phyloP scores from a whole-genome alignment of 2,888 invertebrate genomes.

The Lochmaea crataegi region DNA sequence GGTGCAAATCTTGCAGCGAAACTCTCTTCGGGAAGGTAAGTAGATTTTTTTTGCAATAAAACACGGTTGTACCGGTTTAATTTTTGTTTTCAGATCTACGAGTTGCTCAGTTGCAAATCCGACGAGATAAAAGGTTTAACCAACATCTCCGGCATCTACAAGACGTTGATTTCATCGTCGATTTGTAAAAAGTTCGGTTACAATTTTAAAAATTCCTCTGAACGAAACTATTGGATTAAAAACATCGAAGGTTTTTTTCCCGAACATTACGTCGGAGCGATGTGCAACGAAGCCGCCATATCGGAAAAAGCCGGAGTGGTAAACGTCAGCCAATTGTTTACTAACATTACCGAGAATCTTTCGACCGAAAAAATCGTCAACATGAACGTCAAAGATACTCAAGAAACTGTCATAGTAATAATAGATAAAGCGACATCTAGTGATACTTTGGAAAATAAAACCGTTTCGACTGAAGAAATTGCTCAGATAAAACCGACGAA shows the following conservation, averaged over 20 bases:
- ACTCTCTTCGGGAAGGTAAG: conserved; percentile 69
- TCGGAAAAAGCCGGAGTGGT: conserved; percentile 74
- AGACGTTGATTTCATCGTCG: conserved; percentile 72
- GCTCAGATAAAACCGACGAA: conserved; percentile 64
- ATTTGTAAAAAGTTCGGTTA: conserved; percentile 73
- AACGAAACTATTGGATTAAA: conserved; percentile 1
- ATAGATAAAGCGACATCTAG: neutral
- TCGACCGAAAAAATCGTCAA: conserved; percentile 47
- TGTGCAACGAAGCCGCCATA: conserved; percentile 81
- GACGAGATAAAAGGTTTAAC: conserved; percentile 72
- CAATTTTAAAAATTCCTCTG: conserved; percentile 67
- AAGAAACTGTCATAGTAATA: neutral
- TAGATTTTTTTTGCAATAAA: neutral
- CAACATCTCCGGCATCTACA: conserved; percentile 70
- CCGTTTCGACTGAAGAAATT: conserved; percentile 34
- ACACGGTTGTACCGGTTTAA: no score
- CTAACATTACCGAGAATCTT: conserved; percentile 52
- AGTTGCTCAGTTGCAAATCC: conserved; percentile 78
- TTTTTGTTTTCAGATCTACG: conserved; percentile 69
- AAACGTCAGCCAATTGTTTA: conserved; percentile 69
- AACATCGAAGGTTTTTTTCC: conserved; percentile 72
- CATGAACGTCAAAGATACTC: conserved; percentile 29
- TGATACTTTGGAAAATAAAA: neutral
- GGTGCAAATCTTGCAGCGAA: conserved; percentile 81
- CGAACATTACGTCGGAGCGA: conserved; percentile 77